Percentiles rank a stretch among this genome's conserved stretches.
These are phyloP conservation scores for Pycnomerus fuliginosus DNA, from an alignment of 2,888 invertebrate species.

Conservation along the genomic window DNA sequence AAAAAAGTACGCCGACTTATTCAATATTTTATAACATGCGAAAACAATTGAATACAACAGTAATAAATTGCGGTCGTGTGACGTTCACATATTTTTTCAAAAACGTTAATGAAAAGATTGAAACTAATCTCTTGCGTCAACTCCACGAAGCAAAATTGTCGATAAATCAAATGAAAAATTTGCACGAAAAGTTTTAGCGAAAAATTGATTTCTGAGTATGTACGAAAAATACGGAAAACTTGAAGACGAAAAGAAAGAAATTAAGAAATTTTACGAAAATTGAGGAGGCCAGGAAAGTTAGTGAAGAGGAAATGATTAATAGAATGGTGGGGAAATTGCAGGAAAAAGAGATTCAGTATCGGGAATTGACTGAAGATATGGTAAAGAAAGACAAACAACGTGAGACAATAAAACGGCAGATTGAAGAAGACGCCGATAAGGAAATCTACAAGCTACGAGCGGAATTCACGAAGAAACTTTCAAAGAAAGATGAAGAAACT, in stretches of 20 bases:
- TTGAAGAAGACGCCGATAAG: conserved; percentile 82
- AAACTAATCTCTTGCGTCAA: conserved; percentile 63
- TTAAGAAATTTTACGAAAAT: conserved; percentile 69
- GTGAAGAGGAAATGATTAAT: conserved; percentile 56
- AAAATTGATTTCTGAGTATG: conserved; percentile 85
- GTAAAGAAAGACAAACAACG: conserved; percentile 68
- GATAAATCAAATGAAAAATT: conserved; percentile 67
- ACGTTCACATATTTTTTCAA: too few relatives aligned
- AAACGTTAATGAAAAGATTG: too few relatives aligned
- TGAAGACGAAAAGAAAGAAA: conserved; percentile 66
- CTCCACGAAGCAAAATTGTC: conserved; percentile 76
- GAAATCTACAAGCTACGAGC: conserved; percentile 78
- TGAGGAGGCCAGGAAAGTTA: conserved; percentile 46
- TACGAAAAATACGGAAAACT: conserved; percentile 79
- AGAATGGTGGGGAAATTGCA: conserved; percentile 59
- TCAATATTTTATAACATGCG: too few relatives aligned
- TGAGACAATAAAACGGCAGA: conserved; percentile 73
- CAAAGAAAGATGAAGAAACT: conserved; percentile 65
- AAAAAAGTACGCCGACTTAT: too few relatives aligned
- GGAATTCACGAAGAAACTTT: conserved; percentile 68
- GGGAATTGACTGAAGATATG: conserved; percentile 65
- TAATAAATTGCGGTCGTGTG: too few relatives aligned
- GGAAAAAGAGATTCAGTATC: conserved; percentile 63
- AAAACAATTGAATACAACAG: too few relatives aligned
- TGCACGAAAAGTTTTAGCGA: conserved; percentile 71